Base-by-base conservation (phyloP, 2,113 vertebrate genomes). In the Semicossyphus pulcher region DNA sequence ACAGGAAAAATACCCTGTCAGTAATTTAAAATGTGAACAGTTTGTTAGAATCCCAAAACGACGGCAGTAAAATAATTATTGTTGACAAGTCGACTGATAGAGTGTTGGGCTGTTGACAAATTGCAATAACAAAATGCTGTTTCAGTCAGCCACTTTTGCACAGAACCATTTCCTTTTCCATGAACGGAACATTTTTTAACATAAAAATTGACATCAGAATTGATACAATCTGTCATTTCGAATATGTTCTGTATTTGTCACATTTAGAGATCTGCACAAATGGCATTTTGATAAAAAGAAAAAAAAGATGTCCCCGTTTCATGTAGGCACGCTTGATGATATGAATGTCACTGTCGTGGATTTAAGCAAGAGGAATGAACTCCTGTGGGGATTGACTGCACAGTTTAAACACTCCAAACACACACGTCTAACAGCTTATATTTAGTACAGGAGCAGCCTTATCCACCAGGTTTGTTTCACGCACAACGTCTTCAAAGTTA, bases 51-150 rank as follows among this genome's bases (percentile, higher is more conserved):
- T 80, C 67, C 18, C 29, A 85, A 81, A 91, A 85, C 70, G 85
- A 90, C 87, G 84, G 81, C 86, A 70, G 79, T 63, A 61, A 83
- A 88, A 81, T 88, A 91, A 93, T 94, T 93, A 87, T 72, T 83
- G 83, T 80, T 91, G 93, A 91, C 91, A 89, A 69, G 68, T 84
- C 78, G 80, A 93, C 92, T 92, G 92, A 93, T 92, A 78, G 87
- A 87, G 31, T 81, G 76, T 85, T 84, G 44, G 67, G 62, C 77
- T 85, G 78, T 81, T 86, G 85, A 89, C 90, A 86, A 88, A 92
- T 91, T 92, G 74, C 84, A 88, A 81, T 60, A 85, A 76, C 88
- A 81, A 79, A 90, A 90, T 89, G 78, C 76, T 89, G 83, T 88
- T 76, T 87, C 85, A 81, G 91, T 93, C 89, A 93, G 91, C 89